Base-by-base conservation (phyloP, 2,797 vertebrate genomes). In the Spinibarbus caldwelli region DNA sequence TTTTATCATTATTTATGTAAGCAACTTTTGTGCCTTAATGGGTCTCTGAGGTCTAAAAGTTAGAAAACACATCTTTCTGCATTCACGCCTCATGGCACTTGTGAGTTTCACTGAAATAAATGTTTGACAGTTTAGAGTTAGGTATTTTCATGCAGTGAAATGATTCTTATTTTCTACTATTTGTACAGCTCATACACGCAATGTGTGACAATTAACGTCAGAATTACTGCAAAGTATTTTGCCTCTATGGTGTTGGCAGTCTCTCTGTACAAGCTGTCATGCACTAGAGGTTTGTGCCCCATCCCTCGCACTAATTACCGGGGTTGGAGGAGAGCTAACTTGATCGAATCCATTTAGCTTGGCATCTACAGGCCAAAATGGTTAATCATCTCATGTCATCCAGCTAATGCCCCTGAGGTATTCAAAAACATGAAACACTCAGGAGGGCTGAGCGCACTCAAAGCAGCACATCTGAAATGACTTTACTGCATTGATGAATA, bases 361-460 rank as follows among this genome's bases (percentile, higher is more conserved):
- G 36, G 84, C 76, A 71, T 84, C 71, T 80, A 79, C 73, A 54
- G 84, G 70, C 85, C 72, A 89, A 86, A 88, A 89, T 90, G 88
- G 86, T 87, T 90, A 85, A 91, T 89, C 86, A 90, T 90, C 84
- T 89, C 59, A 21, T 89, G 84, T 86, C 89, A 88, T 86, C 73
- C 86, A 64, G 41, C 84, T 82, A 88, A 86, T 84, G 71, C 88
- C 85, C 78, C 38, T 21, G 70, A 89, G 87, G 83, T 84, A 79
- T 86, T 85, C 52, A 85, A 85, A 86, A 87, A 85, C 31, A 70
- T 82, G 78, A 87, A 83, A 66, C 34, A 78, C 89, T 85, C 83
- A 77, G 71, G 54, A 77, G 70, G 78, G 83, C 80, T 82, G 84
- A 87, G 70, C 75, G 82, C 81, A 72, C 84, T 73, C 68, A 76